Conservation (phyloP, 92 coral and sea anemone genomes). For the Metridium senile region DNA sequence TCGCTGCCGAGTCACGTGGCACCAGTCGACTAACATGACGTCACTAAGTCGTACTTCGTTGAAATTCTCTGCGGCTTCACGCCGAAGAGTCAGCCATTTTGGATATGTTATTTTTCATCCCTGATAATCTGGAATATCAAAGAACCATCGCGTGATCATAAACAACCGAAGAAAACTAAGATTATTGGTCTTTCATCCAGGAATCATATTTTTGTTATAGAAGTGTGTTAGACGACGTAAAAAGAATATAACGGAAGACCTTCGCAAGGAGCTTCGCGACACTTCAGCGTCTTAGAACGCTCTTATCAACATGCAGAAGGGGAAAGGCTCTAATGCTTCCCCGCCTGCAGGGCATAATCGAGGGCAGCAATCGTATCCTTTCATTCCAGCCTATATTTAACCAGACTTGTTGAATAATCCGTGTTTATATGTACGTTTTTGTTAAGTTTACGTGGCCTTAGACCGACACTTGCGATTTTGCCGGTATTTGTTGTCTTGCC, state of each 20-base stretch:
- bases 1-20: conserved; percentile 77
- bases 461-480: conserved; percentile 48
- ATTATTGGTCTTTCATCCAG: conserved; percentile 35
- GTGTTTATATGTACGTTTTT: conserved; percentile 19
- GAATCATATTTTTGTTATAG: conserved; percentile 48
- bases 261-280: conserved; percentile 84
- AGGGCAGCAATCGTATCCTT: conserved; percentile 82
- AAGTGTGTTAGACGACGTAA: conserved; percentile 47
- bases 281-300: conserved; percentile 90
- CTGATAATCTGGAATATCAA: conserved; percentile 65
- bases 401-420: background rate
- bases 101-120: conserved; percentile 82
- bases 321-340: conserved; percentile 83
- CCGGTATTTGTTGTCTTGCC: conserved; percentile 67
- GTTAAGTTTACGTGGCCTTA: conserved; percentile 51
- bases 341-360: conserved; percentile 66
- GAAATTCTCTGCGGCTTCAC: conserved; percentile 95
- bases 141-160: conserved; percentile 64
- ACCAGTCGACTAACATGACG: conserved; percentile 78
- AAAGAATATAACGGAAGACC: conserved; percentile 90
- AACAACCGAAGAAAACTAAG: conserved; percentile 36
- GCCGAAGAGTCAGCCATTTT: conserved; percentile 97
- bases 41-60: conserved; percentile 76
- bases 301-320: conserved; percentile 92
- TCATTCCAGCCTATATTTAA: background rate